Evolutionary conservation across 2,888 invertebrate genomes (phyloP), one percentile per base, ranked within the genome.

Genomic region (Drosophila limbata): DNA sequence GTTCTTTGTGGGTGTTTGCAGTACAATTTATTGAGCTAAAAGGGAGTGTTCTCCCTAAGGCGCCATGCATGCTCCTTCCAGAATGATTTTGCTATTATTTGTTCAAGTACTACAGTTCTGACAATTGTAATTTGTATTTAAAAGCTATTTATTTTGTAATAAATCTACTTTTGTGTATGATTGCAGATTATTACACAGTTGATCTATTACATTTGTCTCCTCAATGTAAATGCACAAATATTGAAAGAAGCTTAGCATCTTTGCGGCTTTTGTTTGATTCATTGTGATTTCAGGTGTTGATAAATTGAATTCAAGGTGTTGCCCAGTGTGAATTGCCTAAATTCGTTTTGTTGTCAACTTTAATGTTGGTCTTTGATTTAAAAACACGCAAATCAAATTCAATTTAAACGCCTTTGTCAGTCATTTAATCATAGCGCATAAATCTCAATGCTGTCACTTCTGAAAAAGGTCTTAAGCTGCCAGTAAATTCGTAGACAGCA

Each of bases 51-150:
- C 4, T 17, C 17, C 17, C 35, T 25, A 37, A 47, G 37, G 11
- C 45, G 15, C 10, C 9, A 62, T 40, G n/a, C 15, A 25, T 17
- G 4, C 42, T 39, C 8, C 4, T 44, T 11, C 13, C 15, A 13
- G 8, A 10, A n/a, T 40, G 28, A 25, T 39, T 56, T 57, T 37
- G 48, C 35, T 52, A 31, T 57, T 73, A 37, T 57, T 71, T 17
- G 8, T 39, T 35, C 50, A 15, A 39, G 28, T 62, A 53, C 37
- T 73, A 53, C 28, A 57, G 17, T 19, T 61, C 50, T 50, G 70
- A 73, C 74, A 76, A 59, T 64, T 59, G 73, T 78, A 62, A 76
- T 74, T 69, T 65, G 75, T 78, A 69, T 76, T 65, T 78, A 69
- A 76, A 62, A 45, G 62, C 51, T 59, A 65, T 74, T 76, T 77